Conservation (phyloP, 2,797 vertebrate species). For the Phalanger gymnotis region DNA sequence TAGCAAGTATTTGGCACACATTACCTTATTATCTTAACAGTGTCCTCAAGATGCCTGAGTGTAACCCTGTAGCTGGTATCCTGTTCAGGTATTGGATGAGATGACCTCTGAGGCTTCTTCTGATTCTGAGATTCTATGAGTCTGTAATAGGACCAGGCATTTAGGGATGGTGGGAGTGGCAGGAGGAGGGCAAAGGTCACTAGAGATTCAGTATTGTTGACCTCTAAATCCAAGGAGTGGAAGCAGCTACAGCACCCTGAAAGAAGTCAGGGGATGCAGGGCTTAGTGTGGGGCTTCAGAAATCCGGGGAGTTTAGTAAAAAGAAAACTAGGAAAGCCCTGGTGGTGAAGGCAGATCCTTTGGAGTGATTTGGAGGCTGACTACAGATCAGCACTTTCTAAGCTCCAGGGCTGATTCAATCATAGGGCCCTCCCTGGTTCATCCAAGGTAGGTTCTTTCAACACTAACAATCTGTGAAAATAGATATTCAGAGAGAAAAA, state of each 20-base stretch:
- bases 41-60: not conserved
- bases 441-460: not conserved
- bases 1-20: not conserved
- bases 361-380: not conserved
- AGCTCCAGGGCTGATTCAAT: not conserved
- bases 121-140: not conserved
- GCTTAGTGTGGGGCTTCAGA: not conserved
- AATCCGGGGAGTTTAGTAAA: not conserved
- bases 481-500: not conserved
- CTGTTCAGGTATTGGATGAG: not conserved
- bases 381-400: not conserved
- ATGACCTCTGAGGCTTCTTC: not conserved
- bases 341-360: not conserved
- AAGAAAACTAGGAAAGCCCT: not conserved
- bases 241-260: not conserved
- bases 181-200: not conserved
- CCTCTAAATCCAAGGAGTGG: not conserved
- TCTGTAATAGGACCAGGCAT: not conserved
- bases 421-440: not conserved
- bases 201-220: not conserved
- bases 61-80: not conserved
- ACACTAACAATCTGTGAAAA: not conserved
- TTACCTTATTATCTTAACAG: not conserved
- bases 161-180: not conserved
- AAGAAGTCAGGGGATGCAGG: not conserved